Base-by-base conservation (phyloP, 1,140 invertebrate genomes). In the Zaprionus taronus region DNA sequence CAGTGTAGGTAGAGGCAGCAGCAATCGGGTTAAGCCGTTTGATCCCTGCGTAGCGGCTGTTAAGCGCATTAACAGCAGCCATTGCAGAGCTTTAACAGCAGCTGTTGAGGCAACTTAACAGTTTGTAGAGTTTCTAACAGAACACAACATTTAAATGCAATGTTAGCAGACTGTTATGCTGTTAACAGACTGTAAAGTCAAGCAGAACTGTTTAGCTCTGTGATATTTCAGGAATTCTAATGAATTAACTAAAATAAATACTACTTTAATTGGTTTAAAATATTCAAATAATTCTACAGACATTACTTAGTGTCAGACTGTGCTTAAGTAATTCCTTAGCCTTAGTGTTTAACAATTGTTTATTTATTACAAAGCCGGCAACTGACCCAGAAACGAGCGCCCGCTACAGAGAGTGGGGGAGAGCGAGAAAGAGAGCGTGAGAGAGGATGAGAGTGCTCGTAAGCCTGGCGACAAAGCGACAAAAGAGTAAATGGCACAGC, bases 401-500 rank as follows among this genome's bases (percentile, higher is more conserved):
- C 9, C 28, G 2, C 28, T 7, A 34, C 9, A 34, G 31, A 34
- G 9, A 34, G 9, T 34, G 2, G 31, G 31, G 11, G 20, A 24
- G 47, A 24, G 20, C 12, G 12, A 14, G 24, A 58, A 72, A 77
- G 63, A 81, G 85, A 72, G 57, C 4, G 22, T 36, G 57, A 5
- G n/a, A 49, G 57, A 5, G n/a, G 20, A 1, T 0, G 17, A 24
- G 56, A 47, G 20, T 22, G 28, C 22, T 22, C 20, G 67, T 4
- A 7, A 47, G 3, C 20, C 12, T 24, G 41, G 85, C 85, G 57
- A 89, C 85, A 90, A 70, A 90, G 85, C 85, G 36, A 77, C 85
- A 85, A 72, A 89, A 90, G 86, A 89, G 83, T 36, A 36, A 34
- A 49, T 49, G 17, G 38, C 22, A 14, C 20, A 65, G 22, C 26